Conservation (phyloP, 2,888 invertebrate species). For the Strigamia maritima region DNA sequence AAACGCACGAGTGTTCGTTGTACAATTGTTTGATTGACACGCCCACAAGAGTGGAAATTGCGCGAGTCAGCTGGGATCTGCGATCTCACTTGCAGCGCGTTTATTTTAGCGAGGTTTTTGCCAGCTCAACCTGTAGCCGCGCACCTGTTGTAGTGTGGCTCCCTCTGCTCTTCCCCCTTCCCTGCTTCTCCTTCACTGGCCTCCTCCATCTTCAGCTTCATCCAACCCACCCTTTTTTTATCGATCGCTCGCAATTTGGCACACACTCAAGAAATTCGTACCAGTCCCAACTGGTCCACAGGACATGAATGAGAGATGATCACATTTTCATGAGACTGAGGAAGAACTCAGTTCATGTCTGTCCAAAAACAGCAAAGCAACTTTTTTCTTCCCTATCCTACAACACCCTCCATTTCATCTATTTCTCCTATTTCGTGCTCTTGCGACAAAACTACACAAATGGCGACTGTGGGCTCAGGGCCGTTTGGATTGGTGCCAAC, state of each 20-base stretch:
- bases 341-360: not conserved
- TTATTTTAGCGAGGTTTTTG: not conserved
- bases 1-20: not conserved
- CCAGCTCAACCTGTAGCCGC: slow-evolving; percentile 18
- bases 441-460: not conserved
- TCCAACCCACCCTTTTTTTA: not conserved
- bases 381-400: not conserved
- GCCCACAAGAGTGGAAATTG: slow-evolving; percentile 1
- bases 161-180: slow-evolving; percentile 7
- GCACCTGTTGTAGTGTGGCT: slow-evolving; percentile 26
- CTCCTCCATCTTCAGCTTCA: slow-evolving; percentile 8
- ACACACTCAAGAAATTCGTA: not conserved
- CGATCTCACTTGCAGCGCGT: not conserved
- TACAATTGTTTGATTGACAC: not conserved
- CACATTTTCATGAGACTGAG: not conserved
- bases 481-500: slow-evolving; percentile 36
- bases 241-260: not conserved
- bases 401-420: not conserved
- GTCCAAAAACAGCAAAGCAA: not conserved
- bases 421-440: not conserved
- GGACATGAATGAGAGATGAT: not conserved
- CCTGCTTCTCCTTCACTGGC: not conserved
- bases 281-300: not conserved
- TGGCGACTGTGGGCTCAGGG: slow-evolving; percentile 12
- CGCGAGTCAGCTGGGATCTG: not conserved